Percentiles rank a stretch among this genome's conserved stretches.
Evolutionary conservation across 64 coral and sea anemone species (phyloP).

Genomic region (Stichodactyla helianthus): DNA sequence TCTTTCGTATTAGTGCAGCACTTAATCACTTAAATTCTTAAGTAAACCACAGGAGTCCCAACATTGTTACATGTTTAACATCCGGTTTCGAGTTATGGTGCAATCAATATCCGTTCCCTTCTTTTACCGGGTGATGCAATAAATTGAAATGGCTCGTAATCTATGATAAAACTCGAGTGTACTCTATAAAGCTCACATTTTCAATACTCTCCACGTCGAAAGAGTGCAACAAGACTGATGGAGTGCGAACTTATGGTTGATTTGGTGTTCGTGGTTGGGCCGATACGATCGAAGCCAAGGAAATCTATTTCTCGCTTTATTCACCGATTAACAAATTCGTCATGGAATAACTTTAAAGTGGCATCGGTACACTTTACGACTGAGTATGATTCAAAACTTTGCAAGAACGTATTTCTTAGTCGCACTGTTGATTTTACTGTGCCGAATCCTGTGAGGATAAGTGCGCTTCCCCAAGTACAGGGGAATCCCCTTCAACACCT

Average conservation of each 20-base stretch:
- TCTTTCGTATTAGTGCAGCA: no score
- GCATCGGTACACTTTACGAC: background rate
- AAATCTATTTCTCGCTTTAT: background rate
- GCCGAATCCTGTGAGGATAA: background rate
- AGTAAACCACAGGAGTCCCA: background rate
- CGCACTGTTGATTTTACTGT: background rate
- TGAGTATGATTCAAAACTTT: background rate
- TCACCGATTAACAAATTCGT: background rate
- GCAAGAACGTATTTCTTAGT: background rate
- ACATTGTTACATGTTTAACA: background rate
- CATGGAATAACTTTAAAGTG: background rate
- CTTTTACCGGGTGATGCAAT: background rate
- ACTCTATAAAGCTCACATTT: background rate
- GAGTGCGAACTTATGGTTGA: background rate
- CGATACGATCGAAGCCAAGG: background rate
- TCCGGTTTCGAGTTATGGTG: slow-evolving; percentile 5
- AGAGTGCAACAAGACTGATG: background rate
- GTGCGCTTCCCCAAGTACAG: background rate
- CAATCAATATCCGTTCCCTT: background rate
- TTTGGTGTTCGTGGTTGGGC: background rate
- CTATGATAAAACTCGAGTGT: background rate
- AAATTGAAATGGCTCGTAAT: background rate
- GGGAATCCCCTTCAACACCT: slow-evolving; percentile 10
- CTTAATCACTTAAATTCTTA: no score
- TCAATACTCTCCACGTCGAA: background rate